phyloP scores from a whole-genome alignment of 2,113 vertebrate genomes.

The Dasyprocta punctata region DNA sequence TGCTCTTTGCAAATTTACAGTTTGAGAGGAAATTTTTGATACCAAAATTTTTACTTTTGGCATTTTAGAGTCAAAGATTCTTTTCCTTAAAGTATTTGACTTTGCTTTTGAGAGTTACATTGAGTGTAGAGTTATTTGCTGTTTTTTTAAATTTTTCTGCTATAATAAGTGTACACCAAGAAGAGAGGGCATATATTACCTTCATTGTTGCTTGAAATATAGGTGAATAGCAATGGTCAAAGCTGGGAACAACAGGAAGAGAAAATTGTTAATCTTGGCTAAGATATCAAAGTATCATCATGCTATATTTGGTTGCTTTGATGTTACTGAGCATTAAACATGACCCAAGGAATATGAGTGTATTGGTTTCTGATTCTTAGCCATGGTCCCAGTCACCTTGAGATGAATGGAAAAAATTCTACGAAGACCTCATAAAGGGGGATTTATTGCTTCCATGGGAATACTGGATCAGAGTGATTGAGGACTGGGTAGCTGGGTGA shows the following conservation, averaged over 20 bases:
- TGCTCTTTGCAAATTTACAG: not conserved
- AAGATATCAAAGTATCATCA: not conserved
- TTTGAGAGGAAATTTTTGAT: not conserved
- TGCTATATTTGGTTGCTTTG: not conserved
- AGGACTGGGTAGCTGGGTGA: fast-evolving
- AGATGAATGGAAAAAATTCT: not conserved
- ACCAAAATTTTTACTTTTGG: not conserved
- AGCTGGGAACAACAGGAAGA: fast-evolving
- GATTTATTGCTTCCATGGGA: not conserved
- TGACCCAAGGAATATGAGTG: not conserved
- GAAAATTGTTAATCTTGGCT: not conserved
- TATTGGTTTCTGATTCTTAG: not conserved
- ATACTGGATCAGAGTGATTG: fast-evolving
- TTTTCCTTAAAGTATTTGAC: not conserved
- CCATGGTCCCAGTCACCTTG: not conserved
- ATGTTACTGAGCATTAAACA: fast-evolving
- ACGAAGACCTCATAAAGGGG: fast-evolving
- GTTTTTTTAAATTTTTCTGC: not conserved
- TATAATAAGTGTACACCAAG: fast-evolving
- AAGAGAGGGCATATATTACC: fast-evolving
- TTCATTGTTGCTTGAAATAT: not conserved
- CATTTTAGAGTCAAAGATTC: not conserved
- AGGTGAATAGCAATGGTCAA: fast-evolving
- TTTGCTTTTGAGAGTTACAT: not conserved
- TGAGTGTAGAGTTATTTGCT: not conserved